Percentiles rank a stretch among this genome's conserved stretches.
These are phyloP conservation scores for Masnerella sp. DNA, from an alignment of 2,888 invertebrate species.

Conservation along the genomic window DNA sequence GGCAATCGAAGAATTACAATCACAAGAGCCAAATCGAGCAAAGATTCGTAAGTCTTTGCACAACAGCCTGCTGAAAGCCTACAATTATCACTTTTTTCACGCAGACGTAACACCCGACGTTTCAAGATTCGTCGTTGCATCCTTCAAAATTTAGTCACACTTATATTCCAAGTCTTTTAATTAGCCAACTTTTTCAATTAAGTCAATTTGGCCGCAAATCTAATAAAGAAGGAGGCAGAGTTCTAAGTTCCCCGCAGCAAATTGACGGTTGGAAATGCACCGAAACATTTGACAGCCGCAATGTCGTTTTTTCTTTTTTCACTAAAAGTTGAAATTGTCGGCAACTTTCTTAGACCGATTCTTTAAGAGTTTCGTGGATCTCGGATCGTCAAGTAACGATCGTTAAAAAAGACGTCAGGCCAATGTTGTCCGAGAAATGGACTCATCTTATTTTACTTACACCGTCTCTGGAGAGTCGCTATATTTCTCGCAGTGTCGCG, in stretches of 20 bases:
- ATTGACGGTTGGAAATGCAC: too few relatives aligned
- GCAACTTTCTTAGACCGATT: too few relatives aligned
- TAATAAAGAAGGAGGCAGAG: too few relatives aligned
- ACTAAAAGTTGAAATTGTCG: neutral
- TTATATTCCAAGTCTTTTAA: neutral
- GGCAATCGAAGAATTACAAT: conserved; percentile 14
- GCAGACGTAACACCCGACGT: neutral
- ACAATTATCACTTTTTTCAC: neutral
- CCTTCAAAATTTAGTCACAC: too few relatives aligned
- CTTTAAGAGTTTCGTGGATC: too few relatives aligned
- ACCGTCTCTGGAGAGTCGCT: neutral
- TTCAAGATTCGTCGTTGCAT: neutral
- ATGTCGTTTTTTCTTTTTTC: too few relatives aligned
- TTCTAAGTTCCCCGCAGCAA: too few relatives aligned
- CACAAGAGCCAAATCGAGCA: conserved; percentile 15
- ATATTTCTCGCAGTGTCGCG: conserved; percentile 5
- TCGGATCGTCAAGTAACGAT: conserved; percentile 7
- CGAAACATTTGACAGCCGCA: too few relatives aligned
- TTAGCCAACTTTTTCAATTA: too few relatives aligned
- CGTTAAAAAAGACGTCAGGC: conserved; percentile 8
- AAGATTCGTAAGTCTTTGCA: conserved; percentile 7
- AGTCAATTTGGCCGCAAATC: too few relatives aligned
- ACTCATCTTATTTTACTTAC: conserved; percentile 24
- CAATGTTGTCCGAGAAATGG: conserved; percentile 15
- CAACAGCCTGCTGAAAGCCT: conserved; percentile 11